phyloP scores from a whole-genome alignment of 2,797 vertebrate genomes.

The Fistularia commersonii region DNA sequence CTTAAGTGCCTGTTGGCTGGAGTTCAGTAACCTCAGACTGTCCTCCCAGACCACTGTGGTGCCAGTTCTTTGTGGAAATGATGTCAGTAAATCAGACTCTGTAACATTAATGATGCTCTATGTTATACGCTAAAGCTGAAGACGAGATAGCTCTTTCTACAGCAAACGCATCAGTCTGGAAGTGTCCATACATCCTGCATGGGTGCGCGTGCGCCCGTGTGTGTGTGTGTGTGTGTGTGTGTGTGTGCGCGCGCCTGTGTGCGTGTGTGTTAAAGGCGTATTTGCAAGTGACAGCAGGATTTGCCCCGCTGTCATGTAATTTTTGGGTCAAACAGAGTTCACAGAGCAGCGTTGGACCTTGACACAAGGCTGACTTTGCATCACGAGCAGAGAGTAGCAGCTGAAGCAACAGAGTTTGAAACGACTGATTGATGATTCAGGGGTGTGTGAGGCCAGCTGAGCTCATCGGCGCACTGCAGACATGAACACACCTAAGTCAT shows the following conservation, averaged over 20 bases:
- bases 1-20: slow-evolving; percentile 34
- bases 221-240: neutral
- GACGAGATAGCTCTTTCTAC: too few relatives aligned
- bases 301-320: neutral
- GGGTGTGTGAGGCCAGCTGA: neutral
- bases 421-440: slow-evolving; percentile 12
- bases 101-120: neutral
- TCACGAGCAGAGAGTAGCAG: slow-evolving; percentile 16
- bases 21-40: slow-evolving; percentile 10
- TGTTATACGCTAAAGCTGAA: neutral
- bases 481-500: neutral
- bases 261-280: neutral
- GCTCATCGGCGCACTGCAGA: neutral
- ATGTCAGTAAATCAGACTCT: slow-evolving; percentile 31
- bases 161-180: neutral
- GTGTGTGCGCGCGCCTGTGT: neutral
- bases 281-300: neutral
- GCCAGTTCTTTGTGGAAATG: slow-evolving; percentile 19
- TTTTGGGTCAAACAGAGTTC: slow-evolving; percentile 31
- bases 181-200: neutral
- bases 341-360: slow-evolving; percentile 9
- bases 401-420: slow-evolving; percentile 42
- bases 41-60: slow-evolving; percentile 12
- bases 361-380: slow-evolving; percentile 1
- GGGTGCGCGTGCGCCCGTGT: too few relatives aligned